Evolutionary conservation across 2,113 vertebrate species (phyloP).

Genomic region (Odobenus rosmarus): DNA sequence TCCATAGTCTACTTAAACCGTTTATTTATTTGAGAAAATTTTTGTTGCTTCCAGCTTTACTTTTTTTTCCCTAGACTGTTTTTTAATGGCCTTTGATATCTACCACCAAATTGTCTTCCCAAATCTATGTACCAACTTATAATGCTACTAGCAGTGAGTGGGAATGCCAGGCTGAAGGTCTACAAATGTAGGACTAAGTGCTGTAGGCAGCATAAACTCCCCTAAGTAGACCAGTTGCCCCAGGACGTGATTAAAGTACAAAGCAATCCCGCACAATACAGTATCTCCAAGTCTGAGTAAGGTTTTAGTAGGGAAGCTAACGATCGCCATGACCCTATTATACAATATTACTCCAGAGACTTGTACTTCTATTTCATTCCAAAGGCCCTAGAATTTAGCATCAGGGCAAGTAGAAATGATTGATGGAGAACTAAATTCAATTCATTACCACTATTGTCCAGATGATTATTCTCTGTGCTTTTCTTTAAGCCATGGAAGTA

Average conservation of each 20-base stretch:
- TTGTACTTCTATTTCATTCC: neutral
- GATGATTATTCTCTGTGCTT: neutral
- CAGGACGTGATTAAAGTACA: neutral
- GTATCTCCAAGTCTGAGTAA: neutral
- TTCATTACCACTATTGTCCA: neutral
- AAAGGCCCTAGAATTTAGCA: neutral
- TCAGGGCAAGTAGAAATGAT: neutral
- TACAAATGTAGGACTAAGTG: neutral
- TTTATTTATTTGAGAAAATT: slow-evolving; percentile 48
- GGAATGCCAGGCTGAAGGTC: neutral
- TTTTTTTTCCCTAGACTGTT: neutral
- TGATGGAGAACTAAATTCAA: neutral
- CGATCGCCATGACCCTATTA: neutral
- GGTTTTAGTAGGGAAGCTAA: neutral
- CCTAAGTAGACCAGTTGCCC: neutral
- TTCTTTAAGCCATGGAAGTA: neutral
- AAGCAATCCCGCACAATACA: neutral
- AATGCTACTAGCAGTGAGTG: neutral
- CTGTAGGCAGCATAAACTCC: neutral
- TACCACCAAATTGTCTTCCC: neutral
- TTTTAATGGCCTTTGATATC: neutral
- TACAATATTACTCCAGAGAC: neutral
- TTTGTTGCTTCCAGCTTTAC: neutral
- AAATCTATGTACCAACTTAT: neutral
- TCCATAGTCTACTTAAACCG: neutral